These are phyloP conservation scores for Tapera naevia DNA, from an alignment of 2,797 vertebrate species.

Conservation along the genomic window DNA sequence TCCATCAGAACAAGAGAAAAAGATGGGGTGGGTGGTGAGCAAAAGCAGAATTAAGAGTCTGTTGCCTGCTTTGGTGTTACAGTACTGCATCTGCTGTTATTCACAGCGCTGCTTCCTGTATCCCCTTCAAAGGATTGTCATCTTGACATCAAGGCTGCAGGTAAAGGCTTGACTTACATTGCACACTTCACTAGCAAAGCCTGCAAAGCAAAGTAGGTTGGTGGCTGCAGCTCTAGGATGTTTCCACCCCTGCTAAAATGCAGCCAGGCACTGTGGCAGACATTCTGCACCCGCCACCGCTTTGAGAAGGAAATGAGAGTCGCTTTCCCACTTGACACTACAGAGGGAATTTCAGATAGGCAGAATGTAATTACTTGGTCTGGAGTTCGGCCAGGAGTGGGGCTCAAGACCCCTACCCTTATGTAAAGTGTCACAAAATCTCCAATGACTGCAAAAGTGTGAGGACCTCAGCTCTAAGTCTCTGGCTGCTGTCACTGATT, in stretches of 20 bases:
- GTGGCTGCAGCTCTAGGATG: neutral
- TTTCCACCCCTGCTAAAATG: neutral
- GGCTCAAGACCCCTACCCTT: constrained; percentile 41
- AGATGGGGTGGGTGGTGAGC: neutral
- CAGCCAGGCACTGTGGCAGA: neutral
- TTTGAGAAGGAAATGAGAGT: constrained; percentile 11
- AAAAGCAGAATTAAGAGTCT: neutral
- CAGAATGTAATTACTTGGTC: constrained; percentile 66
- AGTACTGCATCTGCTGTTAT: neutral
- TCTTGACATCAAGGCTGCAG: neutral
- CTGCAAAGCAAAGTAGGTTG: neutral
- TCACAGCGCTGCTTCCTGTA: neutral
- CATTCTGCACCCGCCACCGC: neutral
- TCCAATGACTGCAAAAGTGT: neutral
- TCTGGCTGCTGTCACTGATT: constrained; percentile 29
- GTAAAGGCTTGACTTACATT: neutral
- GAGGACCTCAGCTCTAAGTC: constrained; percentile 22
- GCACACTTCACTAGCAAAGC: neutral
- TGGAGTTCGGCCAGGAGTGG: constrained; percentile 38
- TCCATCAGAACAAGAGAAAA: neutral
- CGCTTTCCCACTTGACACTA: constrained; percentile 26
- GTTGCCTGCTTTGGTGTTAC: neutral
- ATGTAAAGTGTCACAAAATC: constrained; percentile 51
- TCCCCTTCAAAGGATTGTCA: neutral
- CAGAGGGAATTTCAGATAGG: constrained; percentile 51